Evolutionary conservation across 2,888 invertebrate genomes (phyloP), one percentile per base, ranked within the genome.

Genomic region (Hypomecis punctinalis): DNA sequence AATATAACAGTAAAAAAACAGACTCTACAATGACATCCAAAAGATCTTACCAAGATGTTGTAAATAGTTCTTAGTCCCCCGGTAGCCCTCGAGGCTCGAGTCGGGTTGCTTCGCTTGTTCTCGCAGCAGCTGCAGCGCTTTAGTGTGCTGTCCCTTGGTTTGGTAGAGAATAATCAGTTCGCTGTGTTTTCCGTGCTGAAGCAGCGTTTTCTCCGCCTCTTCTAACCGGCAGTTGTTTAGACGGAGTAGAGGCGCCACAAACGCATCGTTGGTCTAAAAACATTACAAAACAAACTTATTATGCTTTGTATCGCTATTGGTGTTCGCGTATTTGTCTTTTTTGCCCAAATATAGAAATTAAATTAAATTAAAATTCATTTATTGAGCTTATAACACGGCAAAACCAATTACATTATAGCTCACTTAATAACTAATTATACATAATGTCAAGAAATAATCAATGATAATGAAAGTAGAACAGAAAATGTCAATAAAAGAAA

Each of bases 151-250:
- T 0, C 97, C 97, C 87, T 98, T 99, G 0, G 97, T 97, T 87
- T 99, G 97, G 86, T 99, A 99, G 40, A 99, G 93, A 78, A 99
- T 98, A 72, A 99, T 98, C 0, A 99, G 94, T 84, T 99, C 99
- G 69, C 96, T 97, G 81, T 96, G 96, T 85, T 99, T 99, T 59
- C 97, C 96, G 84, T 97, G 95, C 79, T 96, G 96, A 70, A 96
- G 95, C 42, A 99, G 91, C 0, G 97, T 97, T 78, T 96, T 95
- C 82, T 99, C 99, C 0, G 98, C 97, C 90, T 99, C 99, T 60
- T 97, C 97, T 23, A 99, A 89, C 73, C 99, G 97, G 80, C 99
- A 99, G 82, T 98, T 96, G 87, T 99, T 98, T 13, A 98, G 91
- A 1, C 99, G 95, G 36, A 99, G 91, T 10, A 99, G 91, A 0